A percentile compares a stretch with the other conserved stretches of the same genome.
Evolutionary conservation across 2,113 vertebrate species (phyloP).

Genomic region (Dasyprocta punctata): DNA sequence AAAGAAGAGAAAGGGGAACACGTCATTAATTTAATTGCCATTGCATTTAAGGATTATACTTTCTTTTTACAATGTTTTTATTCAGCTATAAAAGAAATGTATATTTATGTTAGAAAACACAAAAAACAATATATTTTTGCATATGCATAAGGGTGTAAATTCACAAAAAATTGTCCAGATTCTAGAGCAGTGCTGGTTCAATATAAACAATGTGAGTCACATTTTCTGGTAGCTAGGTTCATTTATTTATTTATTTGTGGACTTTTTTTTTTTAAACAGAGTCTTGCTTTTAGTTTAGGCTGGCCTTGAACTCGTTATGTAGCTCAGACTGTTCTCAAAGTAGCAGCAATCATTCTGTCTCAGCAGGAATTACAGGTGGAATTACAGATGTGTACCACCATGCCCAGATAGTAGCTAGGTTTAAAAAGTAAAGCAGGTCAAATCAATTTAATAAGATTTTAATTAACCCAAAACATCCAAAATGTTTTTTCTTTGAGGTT

Average conservation of each 20-base stretch:
- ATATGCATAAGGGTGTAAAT: background rate
- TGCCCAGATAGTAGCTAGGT: background rate
- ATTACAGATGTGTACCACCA: background rate
- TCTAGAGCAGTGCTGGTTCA: background rate
- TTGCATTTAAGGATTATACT: background rate
- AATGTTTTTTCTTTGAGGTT: background rate
- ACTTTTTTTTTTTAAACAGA: background rate
- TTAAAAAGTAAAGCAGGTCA: background rate
- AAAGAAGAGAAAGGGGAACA: background rate
- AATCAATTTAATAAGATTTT: constrained; percentile 57
- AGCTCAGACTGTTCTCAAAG: background rate
- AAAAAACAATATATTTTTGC: background rate
- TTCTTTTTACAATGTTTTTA: background rate
- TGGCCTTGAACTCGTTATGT: background rate
- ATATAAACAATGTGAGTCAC: background rate
- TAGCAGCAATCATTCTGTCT: background rate
- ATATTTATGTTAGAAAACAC: constrained; percentile 26
- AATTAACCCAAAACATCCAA: background rate
- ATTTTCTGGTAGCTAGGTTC: background rate
- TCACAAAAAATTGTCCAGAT: background rate
- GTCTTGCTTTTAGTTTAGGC: background rate
- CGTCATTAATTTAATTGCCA: background rate
- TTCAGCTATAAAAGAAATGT: background rate
- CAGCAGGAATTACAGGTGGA: background rate
- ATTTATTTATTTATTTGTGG: background rate